phyloP scores from a whole-genome alignment of 2,113 vertebrate species.

The Felis chaus region DNA sequence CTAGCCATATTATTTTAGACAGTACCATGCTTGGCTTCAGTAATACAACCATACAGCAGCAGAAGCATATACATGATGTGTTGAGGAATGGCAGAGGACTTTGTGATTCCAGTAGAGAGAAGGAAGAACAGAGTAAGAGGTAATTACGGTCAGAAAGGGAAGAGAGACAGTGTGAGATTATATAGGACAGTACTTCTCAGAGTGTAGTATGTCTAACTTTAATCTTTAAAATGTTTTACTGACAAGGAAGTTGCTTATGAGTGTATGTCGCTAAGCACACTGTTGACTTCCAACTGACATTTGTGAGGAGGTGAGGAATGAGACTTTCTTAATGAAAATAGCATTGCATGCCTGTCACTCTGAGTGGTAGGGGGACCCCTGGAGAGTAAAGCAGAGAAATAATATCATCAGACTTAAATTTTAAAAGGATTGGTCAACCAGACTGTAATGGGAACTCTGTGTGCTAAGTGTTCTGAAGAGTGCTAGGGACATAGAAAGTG shows the following conservation, averaged over 20 bases:
- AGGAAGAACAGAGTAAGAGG: background rate
- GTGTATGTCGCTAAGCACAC: background rate
- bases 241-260: background rate
- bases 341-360: background rate
- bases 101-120: background rate
- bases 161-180: background rate
- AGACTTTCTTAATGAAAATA: background rate
- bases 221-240: conserved; percentile 21
- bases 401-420: conserved; percentile 37
- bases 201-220: background rate
- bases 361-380: background rate
- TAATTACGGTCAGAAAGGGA: background rate
- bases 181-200: background rate
- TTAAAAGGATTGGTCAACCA: background rate
- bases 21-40: background rate
- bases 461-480: background rate
- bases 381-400: background rate
- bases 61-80: background rate
- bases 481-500: background rate
- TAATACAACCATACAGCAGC: background rate
- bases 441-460: background rate
- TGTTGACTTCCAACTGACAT: background rate
- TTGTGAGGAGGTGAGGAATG: background rate
- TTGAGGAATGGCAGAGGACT: background rate
- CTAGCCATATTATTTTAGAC: background rate